Base-by-base conservation (phyloP, 2,888 invertebrate genomes). In the Ichneumoninae sp. region DNA sequence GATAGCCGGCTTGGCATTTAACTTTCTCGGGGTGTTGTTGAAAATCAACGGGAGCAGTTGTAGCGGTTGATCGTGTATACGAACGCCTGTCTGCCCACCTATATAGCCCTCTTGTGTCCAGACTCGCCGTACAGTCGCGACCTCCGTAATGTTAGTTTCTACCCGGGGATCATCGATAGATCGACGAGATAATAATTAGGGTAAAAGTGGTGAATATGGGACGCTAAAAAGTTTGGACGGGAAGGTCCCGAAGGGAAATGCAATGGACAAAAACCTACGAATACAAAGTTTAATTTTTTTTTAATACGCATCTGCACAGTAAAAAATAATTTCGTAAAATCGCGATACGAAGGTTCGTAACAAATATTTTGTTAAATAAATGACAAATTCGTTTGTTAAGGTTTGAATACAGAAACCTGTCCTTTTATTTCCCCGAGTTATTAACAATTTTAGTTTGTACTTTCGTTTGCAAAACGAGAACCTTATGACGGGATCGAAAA, bases 1-100 rank as follows among this genome's bases (percentile, higher is more conserved):
- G 93, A 93, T 93, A 93, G 66, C 77, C 69, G 82, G 69, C 86
- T 86, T 81, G 87, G 84, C 87, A 86, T 88, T 90, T 90, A 87
- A 88, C 87, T 84, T 86, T 86, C 87, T 80, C 70, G 77, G 82
- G 40, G 57, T 66, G 80, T 77, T 82, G 71, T 68, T 52, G 79
- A 80, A 76, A 85, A 79, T 80, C 76, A 85, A 74, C 74, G 66
- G 65, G 71, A 71, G 30, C 52, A 36, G 26, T 70, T 76, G 47
- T 66, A 83, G 75, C 70, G 16, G 80, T 71, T 71, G 70, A 26
- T 76, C 80, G n/a, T 68, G 33, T 30, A 50, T 30, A 40, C 44
- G 57, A 33, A 44, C 71, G 54, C 71, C 62, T 40, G 36, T 66
- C 40, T 30, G 36, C 40, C 22, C 72, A 26, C 66, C 30, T 66